A percentile compares a stretch with the other conserved stretches of the same genome.
phyloP scores from a whole-genome alignment of 2,888 invertebrate genomes.

The Chrysina gloriosa region DNA sequence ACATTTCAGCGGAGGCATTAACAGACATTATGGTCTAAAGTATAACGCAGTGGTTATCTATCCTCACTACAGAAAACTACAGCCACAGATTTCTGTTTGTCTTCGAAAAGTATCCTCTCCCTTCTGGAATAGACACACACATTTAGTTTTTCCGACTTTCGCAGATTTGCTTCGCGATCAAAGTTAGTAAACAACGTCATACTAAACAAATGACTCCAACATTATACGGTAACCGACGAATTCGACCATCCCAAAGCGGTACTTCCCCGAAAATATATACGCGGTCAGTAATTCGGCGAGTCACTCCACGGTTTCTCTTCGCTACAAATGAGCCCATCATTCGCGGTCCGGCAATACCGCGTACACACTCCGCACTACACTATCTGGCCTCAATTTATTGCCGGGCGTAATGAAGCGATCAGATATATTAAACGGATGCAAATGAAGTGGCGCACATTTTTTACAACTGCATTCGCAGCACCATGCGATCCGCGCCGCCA shows the following conservation, averaged over 20 bases:
- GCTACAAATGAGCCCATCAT: conserved; percentile 51
- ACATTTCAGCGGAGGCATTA: no score
- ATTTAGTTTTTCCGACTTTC: no score
- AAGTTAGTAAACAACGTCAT: neutral
- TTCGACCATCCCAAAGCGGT: neutral
- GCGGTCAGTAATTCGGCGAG: conserved; percentile 45
- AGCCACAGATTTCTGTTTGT: no score
- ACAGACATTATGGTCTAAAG: no score
- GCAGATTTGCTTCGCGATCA: neutral
- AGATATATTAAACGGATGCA: conserved; percentile 51
- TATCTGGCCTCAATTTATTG: conserved; percentile 48
- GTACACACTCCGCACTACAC: conserved; percentile 46
- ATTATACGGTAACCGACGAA: neutral
- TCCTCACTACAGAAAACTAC: no score
- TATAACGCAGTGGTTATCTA: no score
- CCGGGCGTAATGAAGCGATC: conserved; percentile 52
- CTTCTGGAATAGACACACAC: no score
- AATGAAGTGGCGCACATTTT: conserved; percentile 43
- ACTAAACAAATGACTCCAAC: neutral
- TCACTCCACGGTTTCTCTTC: conserved; percentile 31
- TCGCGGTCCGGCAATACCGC: conserved; percentile 45
- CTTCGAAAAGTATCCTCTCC: no score
- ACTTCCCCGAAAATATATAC: conserved; percentile 42
- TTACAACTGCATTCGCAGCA: conserved; percentile 25
- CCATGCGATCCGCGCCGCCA: neutral